phyloP scores from a whole-genome alignment of 2,113 vertebrate genomes.

The Sorex araneus region DNA sequence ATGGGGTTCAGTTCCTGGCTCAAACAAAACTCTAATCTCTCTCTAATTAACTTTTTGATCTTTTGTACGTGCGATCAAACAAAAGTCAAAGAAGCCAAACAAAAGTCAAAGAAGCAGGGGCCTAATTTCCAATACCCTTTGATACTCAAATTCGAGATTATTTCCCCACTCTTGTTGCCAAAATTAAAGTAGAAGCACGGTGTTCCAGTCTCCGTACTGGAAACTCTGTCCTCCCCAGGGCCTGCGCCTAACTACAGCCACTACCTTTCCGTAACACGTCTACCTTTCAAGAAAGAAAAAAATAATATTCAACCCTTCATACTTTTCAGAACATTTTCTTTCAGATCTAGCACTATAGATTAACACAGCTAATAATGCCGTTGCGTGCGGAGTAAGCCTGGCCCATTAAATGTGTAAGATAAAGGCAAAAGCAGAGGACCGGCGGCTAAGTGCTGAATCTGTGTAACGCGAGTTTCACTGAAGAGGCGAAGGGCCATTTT shows the following conservation, averaged over 20 bases:
- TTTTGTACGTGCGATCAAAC: too few species aligned
- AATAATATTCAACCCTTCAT: background rate
- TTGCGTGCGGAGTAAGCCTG: background rate
- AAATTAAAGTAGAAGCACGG: too few species aligned
- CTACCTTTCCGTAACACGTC: background rate
- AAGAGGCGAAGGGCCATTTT: background rate
- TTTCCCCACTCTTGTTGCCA: too few species aligned
- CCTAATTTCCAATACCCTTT: too few species aligned
- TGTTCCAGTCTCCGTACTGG: too few species aligned
- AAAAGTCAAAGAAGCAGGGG: too few species aligned
- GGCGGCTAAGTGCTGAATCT: constrained; percentile 21
- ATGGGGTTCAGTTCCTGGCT: too few species aligned
- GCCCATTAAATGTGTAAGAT: background rate
- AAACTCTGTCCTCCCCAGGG: background rate
- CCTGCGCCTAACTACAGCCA: rapidly evolving
- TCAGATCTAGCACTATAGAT: background rate
- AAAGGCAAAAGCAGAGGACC: background rate
- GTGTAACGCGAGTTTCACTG: background rate
- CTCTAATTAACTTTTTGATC: too few species aligned
- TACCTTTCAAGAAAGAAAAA: background rate
- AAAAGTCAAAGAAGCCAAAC: too few species aligned
- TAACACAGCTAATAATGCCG: background rate
- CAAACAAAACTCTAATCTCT: too few species aligned
- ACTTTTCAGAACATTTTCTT: background rate
- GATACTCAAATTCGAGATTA: too few species aligned